A percentile compares a stretch with the other conserved stretches of the same genome.
These are phyloP conservation scores for Drosophila erecta DNA, from an alignment of 1,140 invertebrate species.

Conservation along the genomic window DNA sequence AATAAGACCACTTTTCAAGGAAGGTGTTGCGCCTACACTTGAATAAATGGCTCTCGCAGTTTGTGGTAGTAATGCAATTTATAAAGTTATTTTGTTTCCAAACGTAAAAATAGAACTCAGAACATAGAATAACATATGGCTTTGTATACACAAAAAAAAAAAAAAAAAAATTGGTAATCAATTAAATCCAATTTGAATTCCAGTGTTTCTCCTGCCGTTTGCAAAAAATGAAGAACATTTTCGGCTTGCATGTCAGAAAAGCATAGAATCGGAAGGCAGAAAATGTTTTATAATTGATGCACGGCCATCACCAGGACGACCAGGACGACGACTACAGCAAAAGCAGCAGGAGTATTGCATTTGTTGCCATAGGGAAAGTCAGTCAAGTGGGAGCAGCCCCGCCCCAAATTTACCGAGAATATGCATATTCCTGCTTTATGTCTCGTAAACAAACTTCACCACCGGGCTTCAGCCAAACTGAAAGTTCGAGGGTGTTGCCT, in stretches of 20 bases:
- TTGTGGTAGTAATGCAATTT: too few species aligned
- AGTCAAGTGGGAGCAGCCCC: slow-evolving; percentile 14
- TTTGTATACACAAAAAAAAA: too few species aligned
- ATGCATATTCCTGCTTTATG: slow-evolving; percentile 34
- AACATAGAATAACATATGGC: too few species aligned
- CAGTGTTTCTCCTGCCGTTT: not conserved
- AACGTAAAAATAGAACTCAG: too few species aligned
- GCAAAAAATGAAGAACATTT: slow-evolving; percentile 15
- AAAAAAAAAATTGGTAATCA: too few species aligned
- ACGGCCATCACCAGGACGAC: slow-evolving; percentile 39
- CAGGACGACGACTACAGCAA: slow-evolving; percentile 58
- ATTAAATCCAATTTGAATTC: not conserved
- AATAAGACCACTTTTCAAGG: slow-evolving; percentile 6
- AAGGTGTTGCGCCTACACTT: slow-evolving; percentile 3
- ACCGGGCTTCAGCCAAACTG: slow-evolving; percentile 20
- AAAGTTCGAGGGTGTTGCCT: slow-evolving; percentile 68
- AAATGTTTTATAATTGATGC: slow-evolving; percentile 73
- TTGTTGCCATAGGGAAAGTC: slow-evolving; percentile 60
- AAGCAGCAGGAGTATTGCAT: slow-evolving; percentile 19
- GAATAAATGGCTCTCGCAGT: not conserved
- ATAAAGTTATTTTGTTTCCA: too few species aligned
- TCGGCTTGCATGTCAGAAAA: slow-evolving; percentile 51
- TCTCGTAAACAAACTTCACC: slow-evolving; percentile 66
- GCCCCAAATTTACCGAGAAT: not conserved
- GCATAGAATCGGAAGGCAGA: slow-evolving; percentile 41